Percentiles rank a stretch among this genome's conserved stretches.
These are phyloP conservation scores for Athalia cordata DNA, from an alignment of 2,888 invertebrate species.

Conservation along the genomic window DNA sequence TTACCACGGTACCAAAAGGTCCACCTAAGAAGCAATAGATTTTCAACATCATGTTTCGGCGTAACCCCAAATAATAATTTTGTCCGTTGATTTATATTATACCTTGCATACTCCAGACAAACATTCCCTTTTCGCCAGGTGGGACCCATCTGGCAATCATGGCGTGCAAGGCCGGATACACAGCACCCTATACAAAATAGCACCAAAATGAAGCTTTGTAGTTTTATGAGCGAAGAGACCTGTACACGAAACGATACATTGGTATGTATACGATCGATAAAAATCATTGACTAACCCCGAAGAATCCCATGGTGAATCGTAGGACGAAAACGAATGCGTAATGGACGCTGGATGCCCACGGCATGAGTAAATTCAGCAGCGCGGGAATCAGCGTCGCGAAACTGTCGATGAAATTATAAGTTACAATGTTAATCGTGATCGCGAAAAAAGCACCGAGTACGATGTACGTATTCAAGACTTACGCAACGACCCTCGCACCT, in stretches of 20 bases:
- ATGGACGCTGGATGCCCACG: conserved; percentile 64
- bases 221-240: neutral
- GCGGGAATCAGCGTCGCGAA: conserved; percentile 70
- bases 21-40: conserved; percentile 78
- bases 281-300: conserved; percentile 65
- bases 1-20: conserved; percentile 83
- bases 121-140: conserved; percentile 85
- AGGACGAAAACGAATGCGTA: conserved; percentile 63
- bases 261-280: neutral
- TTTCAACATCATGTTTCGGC: neutral
- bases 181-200: conserved; percentile 74
- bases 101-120: conserved; percentile 80
- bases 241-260: neutral
- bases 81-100: too few relatives aligned
- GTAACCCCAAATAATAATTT: neutral
- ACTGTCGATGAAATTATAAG: conserved; percentile 53
- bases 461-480: conserved; percentile 52
- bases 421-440: too few relatives aligned
- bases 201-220: neutral
- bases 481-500: conserved; percentile 70
- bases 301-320: conserved; percentile 70
- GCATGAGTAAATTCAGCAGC: conserved; percentile 68
- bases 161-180: conserved; percentile 81
- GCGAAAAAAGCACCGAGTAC: neutral
- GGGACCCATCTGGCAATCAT: conserved; percentile 86